Percentiles rank a stretch among this genome's conserved stretches.
phyloP scores from a whole-genome alignment of 64 coral and sea anemone genomes.

The Cladopsammia gracilis region DNA sequence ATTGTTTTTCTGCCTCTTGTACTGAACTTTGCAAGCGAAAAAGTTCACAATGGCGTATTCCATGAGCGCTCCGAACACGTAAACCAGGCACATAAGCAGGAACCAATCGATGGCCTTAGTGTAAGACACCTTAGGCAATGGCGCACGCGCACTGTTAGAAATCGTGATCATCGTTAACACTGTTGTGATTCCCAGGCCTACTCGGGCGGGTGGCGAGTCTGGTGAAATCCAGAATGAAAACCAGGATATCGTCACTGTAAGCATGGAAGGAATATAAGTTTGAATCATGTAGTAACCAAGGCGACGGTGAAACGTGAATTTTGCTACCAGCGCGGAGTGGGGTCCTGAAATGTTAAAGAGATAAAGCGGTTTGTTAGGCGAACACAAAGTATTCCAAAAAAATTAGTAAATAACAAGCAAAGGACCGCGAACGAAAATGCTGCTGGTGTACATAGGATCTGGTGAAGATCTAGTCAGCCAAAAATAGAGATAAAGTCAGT shows the following conservation, averaged over 20 bases:
- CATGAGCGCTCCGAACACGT: slow-evolving; percentile 95
- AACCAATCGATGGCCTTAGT: slow-evolving; percentile 98
- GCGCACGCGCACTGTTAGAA: slow-evolving; percentile 94
- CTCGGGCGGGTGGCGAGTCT: slow-evolving; percentile 91
- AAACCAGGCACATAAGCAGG: slow-evolving; percentile 92
- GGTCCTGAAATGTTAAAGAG: slow-evolving; percentile 62
- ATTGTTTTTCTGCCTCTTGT: slow-evolving; percentile 57
- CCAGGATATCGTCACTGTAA: slow-evolving; percentile 95
- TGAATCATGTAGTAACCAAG: slow-evolving; percentile 99
- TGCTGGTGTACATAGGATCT: too few relatives aligned
- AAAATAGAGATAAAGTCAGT: too few relatives aligned
- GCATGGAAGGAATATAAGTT: slow-evolving; percentile 92
- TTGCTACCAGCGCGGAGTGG: slow-evolving; percentile 86
- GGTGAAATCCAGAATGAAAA: slow-evolving; percentile 97
- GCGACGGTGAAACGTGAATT: slow-evolving; percentile 92
- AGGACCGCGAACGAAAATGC: too few relatives aligned
- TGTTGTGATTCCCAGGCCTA: slow-evolving; percentile 93
- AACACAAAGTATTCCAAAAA: background rate
- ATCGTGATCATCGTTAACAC: slow-evolving; percentile 97
- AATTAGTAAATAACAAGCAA: too few relatives aligned
- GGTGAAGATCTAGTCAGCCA: too few relatives aligned
- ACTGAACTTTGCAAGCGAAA: slow-evolving; percentile 80
- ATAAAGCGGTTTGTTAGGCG: background rate
- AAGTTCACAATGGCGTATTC: slow-evolving; percentile 93
- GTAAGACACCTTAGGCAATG: slow-evolving; percentile 93